Base-by-base conservation (phyloP, 2,888 invertebrate species). In the Sesamia inferens region DNA sequence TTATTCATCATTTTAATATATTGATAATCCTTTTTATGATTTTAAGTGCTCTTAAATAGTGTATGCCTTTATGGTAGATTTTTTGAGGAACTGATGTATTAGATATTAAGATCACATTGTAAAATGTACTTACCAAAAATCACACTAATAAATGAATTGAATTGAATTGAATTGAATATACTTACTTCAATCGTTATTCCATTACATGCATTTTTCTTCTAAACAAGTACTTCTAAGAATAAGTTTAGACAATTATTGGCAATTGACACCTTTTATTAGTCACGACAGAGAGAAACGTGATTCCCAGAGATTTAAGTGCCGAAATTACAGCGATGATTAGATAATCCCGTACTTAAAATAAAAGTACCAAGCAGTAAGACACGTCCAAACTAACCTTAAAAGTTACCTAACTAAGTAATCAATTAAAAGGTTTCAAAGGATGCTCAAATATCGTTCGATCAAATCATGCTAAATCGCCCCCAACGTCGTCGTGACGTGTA, bases 401-500 rank as follows among this genome's bases (percentile, higher is more conserved):
- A 55, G 5, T 2, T 22, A 22, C 0, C 0, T 51, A 51, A 2
- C 19, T 19, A 51, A 19, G 51, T 85, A 85, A 84, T 87, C 85
- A 87, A 85, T 85, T 84, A 87, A 78, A 78, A 51, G 51, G 48
- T 74, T 63, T 82, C 80, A 81, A 79, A 81, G 78, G 78, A 77
- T 81, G 59, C 76, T 76, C 78, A 24, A 59, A 63, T 61, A 66
- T 65, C 76, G 80, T 86, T 85, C 80, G 78, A 85, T 87, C 69
- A 78, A 75, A 88, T 87, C 81, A 83, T 85, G 85, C 83, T 85
- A 89, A 90, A 90, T 89, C 84, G 82, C 81, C 86, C 85, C 85
- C 87, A 87, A 86, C 71, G 51, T 71, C 65, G 67, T 68, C 85
- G 89, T 91, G 88, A 89, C 88, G 90, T 90, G 89, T 89, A 89